phyloP scores from a whole-genome alignment of 1,140 invertebrate genomes.

The Drosophila biarmipes region DNA sequence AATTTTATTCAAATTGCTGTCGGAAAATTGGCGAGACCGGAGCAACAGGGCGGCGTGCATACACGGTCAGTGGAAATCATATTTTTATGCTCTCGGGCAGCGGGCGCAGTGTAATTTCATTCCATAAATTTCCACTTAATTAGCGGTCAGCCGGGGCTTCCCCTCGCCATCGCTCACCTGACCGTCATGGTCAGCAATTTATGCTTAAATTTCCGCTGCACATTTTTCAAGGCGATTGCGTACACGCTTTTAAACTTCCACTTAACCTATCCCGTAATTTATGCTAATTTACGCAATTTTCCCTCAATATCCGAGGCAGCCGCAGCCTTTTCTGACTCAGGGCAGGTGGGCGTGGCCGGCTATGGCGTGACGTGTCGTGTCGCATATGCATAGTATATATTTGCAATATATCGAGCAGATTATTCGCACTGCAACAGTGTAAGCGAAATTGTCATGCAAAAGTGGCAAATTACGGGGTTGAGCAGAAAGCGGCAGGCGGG shows the following conservation, averaged over 20 bases:
- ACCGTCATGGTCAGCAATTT: slow-evolving; percentile 70
- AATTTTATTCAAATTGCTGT: slow-evolving; percentile 78
- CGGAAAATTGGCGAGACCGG: slow-evolving; percentile 61
- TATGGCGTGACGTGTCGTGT: slow-evolving; percentile 47
- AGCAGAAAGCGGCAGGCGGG: not conserved
- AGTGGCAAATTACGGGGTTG: not conserved
- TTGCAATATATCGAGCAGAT: slow-evolving; percentile 18
- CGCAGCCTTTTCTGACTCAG: slow-evolving; percentile 10
- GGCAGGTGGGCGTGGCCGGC: slow-evolving; percentile 21
- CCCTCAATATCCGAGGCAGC: slow-evolving; percentile 19
- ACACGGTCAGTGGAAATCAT: slow-evolving; percentile 58
- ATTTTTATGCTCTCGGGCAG: slow-evolving; percentile 61
- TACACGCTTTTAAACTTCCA: slow-evolving; percentile 72
- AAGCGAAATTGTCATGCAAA: slow-evolving; percentile 46
- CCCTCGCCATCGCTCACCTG: not conserved
- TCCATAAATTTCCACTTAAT: slow-evolving; percentile 82
- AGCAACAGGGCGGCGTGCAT: slow-evolving; percentile 11
- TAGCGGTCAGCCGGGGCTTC: slow-evolving; percentile 55
- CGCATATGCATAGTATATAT: not conserved
- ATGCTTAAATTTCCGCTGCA: slow-evolving; percentile 79
- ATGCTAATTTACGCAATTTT: slow-evolving; percentile 80
- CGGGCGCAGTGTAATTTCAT: slow-evolving; percentile 70
- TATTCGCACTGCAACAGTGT: slow-evolving; percentile 46
- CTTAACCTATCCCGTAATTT: slow-evolving; percentile 70
- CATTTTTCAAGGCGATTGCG: slow-evolving; percentile 81